Evolutionary conservation across 1,140 invertebrate species (phyloP).

Genomic region (Zaprionus ghesquierei): DNA sequence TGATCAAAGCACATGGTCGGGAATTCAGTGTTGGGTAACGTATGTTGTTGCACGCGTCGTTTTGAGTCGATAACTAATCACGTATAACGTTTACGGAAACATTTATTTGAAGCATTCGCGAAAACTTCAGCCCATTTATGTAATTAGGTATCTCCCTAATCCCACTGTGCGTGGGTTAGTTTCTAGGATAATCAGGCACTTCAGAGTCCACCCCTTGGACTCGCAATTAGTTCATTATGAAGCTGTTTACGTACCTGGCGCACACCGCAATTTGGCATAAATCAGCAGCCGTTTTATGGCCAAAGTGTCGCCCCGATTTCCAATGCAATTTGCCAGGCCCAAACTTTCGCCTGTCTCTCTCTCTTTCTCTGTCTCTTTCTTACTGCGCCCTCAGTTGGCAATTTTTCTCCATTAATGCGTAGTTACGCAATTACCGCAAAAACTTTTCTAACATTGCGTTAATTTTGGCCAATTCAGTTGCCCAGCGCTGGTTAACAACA

Average conservation of each 20-base stretch:
- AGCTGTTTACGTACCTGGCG: slow-evolving; percentile 63
- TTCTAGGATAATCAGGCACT: slow-evolving; percentile 29
- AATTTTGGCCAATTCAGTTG: slow-evolving; percentile 73
- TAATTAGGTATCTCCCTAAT: not conserved
- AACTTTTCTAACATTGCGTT: slow-evolving; percentile 70
- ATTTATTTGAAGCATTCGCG: not conserved
- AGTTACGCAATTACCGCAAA: slow-evolving; percentile 75
- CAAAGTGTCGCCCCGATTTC: slow-evolving; percentile 76
- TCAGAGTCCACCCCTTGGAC: not conserved
- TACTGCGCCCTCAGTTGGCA: slow-evolving; percentile 8
- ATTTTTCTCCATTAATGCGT: slow-evolving; percentile 80
- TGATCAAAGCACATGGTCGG: too few relatives aligned
- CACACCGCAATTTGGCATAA: slow-evolving; percentile 69
- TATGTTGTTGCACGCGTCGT: too few relatives aligned
- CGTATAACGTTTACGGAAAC: not conserved
- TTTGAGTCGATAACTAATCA: not conserved
- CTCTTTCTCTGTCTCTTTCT: not conserved
- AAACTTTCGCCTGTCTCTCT: slow-evolving; percentile 29
- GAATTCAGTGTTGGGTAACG: too few relatives aligned
- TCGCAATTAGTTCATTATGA: slow-evolving; percentile 62
- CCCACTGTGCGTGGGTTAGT: slow-evolving; percentile 12
- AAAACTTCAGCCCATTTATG: not conserved
- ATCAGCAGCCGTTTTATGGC: slow-evolving; percentile 72
- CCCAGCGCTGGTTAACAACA: slow-evolving; percentile 24
- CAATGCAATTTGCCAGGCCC: slow-evolving; percentile 31